Evolutionary conservation across 2,797 vertebrate genomes (phyloP).

Genomic region (Cossypha polioptera): DNA sequence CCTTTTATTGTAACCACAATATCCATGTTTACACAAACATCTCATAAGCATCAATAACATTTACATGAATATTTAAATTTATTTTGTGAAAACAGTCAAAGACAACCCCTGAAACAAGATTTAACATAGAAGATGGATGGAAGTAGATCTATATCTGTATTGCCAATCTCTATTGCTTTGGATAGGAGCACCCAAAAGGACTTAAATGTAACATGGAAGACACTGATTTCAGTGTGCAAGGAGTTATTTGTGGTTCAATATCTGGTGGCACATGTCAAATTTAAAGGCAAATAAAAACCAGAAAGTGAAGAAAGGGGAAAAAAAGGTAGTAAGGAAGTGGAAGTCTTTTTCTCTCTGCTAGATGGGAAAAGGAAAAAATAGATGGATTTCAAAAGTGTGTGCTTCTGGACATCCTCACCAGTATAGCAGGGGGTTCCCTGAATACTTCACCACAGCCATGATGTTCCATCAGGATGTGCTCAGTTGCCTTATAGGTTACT

Average conservation of each 20-base stretch:
- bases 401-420: not conserved
- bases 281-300: not conserved
- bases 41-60: not conserved
- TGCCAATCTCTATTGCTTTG: not conserved
- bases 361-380: not conserved
- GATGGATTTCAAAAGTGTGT: not conserved
- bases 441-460: not conserved
- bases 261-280: not conserved
- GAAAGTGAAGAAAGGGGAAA: not conserved
- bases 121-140: not conserved
- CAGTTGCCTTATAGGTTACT: not conserved
- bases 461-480: not conserved
- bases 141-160: not conserved
- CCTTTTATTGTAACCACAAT: not conserved
- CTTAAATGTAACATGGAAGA: not conserved
- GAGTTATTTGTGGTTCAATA: not conserved
- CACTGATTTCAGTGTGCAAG: not conserved
- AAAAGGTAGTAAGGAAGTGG: fast-evolving
- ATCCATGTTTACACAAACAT: not conserved
- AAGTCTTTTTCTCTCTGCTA: not conserved
- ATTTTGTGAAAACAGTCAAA: not conserved
- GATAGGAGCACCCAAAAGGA: not conserved
- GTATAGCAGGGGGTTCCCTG: not conserved
- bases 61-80: not conserved
- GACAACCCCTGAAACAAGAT: not conserved